phyloP scores from a whole-genome alignment of 92 coral and sea anemone species.

The Porites lobata region DNA sequence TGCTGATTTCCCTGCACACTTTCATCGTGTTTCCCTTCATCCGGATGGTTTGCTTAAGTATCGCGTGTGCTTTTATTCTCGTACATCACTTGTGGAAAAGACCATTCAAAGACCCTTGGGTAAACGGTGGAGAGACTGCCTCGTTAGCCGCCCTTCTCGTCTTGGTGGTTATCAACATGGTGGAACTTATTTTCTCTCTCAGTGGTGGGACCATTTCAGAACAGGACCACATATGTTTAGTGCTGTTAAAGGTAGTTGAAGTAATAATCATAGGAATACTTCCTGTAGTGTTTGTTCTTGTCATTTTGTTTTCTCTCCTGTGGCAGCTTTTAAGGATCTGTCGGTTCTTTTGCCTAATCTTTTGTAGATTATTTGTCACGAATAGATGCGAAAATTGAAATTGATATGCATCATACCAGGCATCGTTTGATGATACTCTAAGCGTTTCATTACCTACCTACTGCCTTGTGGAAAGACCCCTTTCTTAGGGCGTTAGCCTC shows the following conservation, averaged over 20 bases:
- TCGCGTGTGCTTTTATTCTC: conserved; percentile 46
- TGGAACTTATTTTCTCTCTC: conserved; percentile 12
- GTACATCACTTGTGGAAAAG: conserved; percentile 34
- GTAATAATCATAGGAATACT: conserved; percentile 16
- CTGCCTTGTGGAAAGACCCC: too few species aligned
- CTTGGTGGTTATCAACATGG: conserved; percentile 52
- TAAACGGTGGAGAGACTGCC: conserved; percentile 42
- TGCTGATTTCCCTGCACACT: conserved; percentile 36
- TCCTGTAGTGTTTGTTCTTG: neutral
- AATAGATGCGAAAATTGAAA: too few species aligned
- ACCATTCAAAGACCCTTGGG: conserved; percentile 39
- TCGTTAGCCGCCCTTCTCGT: conserved; percentile 52
- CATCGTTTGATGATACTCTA: too few species aligned
- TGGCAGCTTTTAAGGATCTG: conserved; percentile 15
- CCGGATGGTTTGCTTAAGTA: conserved; percentile 19
- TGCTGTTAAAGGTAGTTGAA: conserved; percentile 11
- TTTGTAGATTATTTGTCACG: neutral
- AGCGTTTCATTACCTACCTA: too few species aligned
- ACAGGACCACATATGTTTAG: conserved; percentile 20
- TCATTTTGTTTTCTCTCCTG: conserved; percentile 1
- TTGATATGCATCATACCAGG: too few species aligned
- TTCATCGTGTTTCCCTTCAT: conserved; percentile 43
- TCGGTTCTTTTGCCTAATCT: neutral
- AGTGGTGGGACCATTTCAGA: conserved; percentile 8
- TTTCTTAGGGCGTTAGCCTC: too few species aligned